Evolutionary conservation across 2,888 invertebrate species (phyloP), one percentile per base, ranked within the genome.

Genomic region (Dryobota labecula): DNA sequence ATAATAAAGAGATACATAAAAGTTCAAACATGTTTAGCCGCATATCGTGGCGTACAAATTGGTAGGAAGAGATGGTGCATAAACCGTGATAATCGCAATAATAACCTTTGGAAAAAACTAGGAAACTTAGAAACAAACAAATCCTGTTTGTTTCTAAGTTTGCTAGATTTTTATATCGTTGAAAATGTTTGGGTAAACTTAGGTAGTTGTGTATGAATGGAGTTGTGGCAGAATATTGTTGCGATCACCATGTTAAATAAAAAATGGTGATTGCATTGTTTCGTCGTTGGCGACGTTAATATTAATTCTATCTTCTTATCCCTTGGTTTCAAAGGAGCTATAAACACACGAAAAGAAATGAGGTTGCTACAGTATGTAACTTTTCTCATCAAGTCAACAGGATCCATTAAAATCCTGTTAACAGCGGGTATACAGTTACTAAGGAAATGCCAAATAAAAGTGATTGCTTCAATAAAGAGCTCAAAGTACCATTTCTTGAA

Each of bases 321-420:
- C 3, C 13, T 24, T 27, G 15, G 6, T 43, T 13, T 45, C 13
- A 6, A 27, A 27, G 18, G 7, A 7, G 27, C 18, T 24, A 8
- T 33, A 36, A 4, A 36, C 24, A 58, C 8, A 27, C 2, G 20
- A 45, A 43, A n/a, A 8, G 3, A 41, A 13, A 13, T n/a, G 9
- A 38, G 8, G 24, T 45, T 24, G n/a, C 30, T 45, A 45, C 15
- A 5, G 20, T 15, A 18, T 33, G 13, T 49, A 45, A 57, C 15
- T 57, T 51, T 45, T 30, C 43, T 38, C 43, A 43, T 56, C 24
- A 36, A 30, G 36, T 13, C 15, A 24, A n/a, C 36, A 20, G 13
- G 30, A 51, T 33, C 43, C 30, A 75, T 73, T 57, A 75, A 75
- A 73, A 30, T 57, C 24, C 57, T 30, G 24, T 56, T 24, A 70